Evolutionary conservation across 2,888 invertebrate genomes (phyloP), one percentile per base, ranked within the genome.

Genomic region (Hydraecia micacea): DNA sequence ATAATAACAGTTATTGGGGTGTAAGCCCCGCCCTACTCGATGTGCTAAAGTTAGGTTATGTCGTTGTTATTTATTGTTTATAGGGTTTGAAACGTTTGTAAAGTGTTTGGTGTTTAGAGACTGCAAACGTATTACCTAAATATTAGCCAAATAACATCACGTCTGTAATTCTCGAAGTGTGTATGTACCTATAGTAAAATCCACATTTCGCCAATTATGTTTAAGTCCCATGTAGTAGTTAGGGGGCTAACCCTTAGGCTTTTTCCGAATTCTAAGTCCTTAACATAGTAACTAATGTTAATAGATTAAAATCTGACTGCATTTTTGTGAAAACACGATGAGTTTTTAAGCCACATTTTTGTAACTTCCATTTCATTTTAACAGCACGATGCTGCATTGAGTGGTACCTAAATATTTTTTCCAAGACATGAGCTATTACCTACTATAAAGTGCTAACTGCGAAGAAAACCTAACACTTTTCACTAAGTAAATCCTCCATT

Each of bases 1-100:
- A 88, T 91, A 91, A 91, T 93, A 94, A 93, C 93, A 88, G 93
- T 90, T 93, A 93, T 93, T 89, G 93, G 93, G 92, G 92, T 86
- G 90, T 83, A 86, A 73, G 93, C 93, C 91, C 92, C 94, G 94
- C 95, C 94, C 91, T 86, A 83, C 66, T 81, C 79, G 80, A 82
- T 84, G 87, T 84, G 83, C 83, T 83, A 86, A 89, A 89, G 81
- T 90, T 91, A 88, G 86, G 87, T 90, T 85, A 81, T 86, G 85
- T 73, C 63, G 55, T 58, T 70, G 75, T 83, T 73, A 85, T 86
- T 79, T 86, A 88, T 80, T 75, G 66, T 81, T 81, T 88, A 71
- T 72, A 58, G 55, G 55, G 85, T 85, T 52, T 36, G 5, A 73
- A 69, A 36, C 3, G 60, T 32, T 62, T 65, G 21, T 58, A 62